Evolutionary conservation across 2,797 vertebrate genomes (phyloP).

Genomic region (Esox lucius): DNA sequence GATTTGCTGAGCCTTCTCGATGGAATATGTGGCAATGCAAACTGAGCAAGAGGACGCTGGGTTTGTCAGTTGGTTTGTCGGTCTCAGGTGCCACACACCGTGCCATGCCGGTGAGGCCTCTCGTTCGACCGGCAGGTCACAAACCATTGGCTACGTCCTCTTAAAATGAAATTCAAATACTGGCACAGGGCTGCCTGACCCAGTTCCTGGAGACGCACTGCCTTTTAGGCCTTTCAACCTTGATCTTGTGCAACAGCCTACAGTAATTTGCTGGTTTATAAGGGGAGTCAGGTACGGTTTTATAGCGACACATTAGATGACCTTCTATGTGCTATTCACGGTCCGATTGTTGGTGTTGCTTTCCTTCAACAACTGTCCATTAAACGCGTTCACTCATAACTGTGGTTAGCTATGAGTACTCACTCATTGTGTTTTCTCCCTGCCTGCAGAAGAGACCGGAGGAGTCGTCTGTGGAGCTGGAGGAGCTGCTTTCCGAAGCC

Average conservation of each 20-base stretch:
- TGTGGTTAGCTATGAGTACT: too few species aligned
- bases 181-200: not conserved
- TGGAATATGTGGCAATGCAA: slow-evolving; percentile 12
- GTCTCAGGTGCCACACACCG: slow-evolving; percentile 5
- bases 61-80: slow-evolving; percentile 11
- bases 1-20: slow-evolving; percentile 33
- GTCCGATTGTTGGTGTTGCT: slow-evolving; percentile 1
- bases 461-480: slow-evolving; percentile 80
- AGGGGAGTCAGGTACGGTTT: too few species aligned
- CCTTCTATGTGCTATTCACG: slow-evolving; percentile 5
- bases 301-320: not conserved
- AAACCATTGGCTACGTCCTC: slow-evolving; percentile 16
- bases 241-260: too few species aligned
- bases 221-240: too few species aligned
- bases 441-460: slow-evolving; percentile 81
- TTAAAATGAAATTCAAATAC: slow-evolving; percentile 10
- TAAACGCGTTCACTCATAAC: too few species aligned
- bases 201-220: not conserved
- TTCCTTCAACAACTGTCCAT: slow-evolving; percentile 9
- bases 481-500: slow-evolving; percentile 79
- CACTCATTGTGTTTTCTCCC: not conserved
- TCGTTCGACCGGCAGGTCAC: slow-evolving; percentile 20
- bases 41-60: not conserved
- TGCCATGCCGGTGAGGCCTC: slow-evolving; percentile 14
- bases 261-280: too few species aligned